phyloP scores from a whole-genome alignment of 2,888 invertebrate species.

The Adelognathus sp. region DNA sequence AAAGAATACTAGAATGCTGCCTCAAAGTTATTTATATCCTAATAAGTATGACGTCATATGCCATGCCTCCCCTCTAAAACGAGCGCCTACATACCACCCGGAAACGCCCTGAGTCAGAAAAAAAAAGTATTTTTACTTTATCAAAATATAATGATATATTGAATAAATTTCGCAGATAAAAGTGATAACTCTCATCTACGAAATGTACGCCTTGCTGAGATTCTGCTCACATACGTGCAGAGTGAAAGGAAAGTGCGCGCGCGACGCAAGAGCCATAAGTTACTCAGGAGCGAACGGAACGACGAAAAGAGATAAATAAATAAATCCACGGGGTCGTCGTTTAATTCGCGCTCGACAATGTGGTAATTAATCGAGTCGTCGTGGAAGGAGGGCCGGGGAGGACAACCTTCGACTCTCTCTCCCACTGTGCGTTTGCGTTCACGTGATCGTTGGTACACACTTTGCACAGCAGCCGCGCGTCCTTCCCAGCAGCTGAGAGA shows the following conservation, averaged over 20 bases:
- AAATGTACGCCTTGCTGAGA: not conserved
- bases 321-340: constrained; percentile 34
- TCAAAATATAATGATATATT: too few relatives aligned
- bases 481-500: constrained; percentile 43
- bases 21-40: too few relatives aligned
- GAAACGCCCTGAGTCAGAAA: too few relatives aligned
- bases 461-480: constrained; percentile 35
- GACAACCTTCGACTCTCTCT: constrained; percentile 69
- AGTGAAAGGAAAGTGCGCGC: not conserved
- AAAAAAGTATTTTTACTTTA: too few relatives aligned
- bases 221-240: not conserved
- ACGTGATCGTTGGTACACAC: constrained; percentile 48
- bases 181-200: too few relatives aligned
- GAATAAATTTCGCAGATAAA: too few relatives aligned
- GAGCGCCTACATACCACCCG: too few relatives aligned
- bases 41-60: too few relatives aligned
- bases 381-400: constrained; percentile 39
- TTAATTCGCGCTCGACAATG: constrained; percentile 76
- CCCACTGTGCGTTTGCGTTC: constrained; percentile 59
- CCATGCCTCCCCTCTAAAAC: too few relatives aligned
- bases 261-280: constrained; percentile 33
- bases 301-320: constrained; percentile 42
- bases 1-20: too few relatives aligned
- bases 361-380: constrained; percentile 80
- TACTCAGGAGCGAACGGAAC: constrained; percentile 28